phyloP scores from a whole-genome alignment of 2,797 vertebrate species.

The Menidia menidia region DNA sequence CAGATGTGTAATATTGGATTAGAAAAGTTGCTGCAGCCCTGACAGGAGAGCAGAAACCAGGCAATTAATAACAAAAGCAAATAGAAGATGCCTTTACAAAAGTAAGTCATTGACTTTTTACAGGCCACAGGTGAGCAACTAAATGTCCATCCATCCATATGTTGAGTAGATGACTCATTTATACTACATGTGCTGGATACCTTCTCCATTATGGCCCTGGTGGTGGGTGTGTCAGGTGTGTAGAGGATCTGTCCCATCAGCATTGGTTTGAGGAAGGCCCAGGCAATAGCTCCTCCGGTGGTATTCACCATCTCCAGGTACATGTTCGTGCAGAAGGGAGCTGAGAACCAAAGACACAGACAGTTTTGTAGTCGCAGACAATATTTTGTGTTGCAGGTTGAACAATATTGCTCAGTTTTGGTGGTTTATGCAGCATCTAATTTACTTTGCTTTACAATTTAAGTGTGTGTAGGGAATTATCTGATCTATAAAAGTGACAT shows the following conservation, averaged over 20 bases:
- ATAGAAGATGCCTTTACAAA: not conserved
- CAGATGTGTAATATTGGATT: constrained; percentile 2
- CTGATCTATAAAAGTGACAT: not conserved
- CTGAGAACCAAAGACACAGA: constrained; percentile 69
- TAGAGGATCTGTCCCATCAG: constrained; percentile 92
- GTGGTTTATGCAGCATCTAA: not conserved
- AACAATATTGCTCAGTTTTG: not conserved
- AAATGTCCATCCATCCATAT: not conserved
- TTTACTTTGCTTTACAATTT: not conserved
- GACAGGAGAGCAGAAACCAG: not conserved
- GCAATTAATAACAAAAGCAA: not conserved
- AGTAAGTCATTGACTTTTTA: not conserved
- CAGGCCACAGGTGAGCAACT: constrained; percentile 1
- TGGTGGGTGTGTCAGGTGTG: constrained; percentile 87
- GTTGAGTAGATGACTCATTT: not conserved
- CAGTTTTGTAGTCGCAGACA: not conserved
- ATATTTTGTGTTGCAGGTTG: not conserved
- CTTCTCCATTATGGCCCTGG: constrained; percentile 90
- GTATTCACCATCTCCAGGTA: constrained; percentile 95
- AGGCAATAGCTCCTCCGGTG: constrained; percentile 91
- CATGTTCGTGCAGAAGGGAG: constrained; percentile 90
- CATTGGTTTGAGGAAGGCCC: constrained; percentile 97
- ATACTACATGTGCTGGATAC: constrained; percentile 68
- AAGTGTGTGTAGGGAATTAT: not conserved
- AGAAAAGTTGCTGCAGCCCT: not conserved